Base-by-base conservation (phyloP, 2,888 invertebrate genomes). In the Phyllotreta striolata region DNA sequence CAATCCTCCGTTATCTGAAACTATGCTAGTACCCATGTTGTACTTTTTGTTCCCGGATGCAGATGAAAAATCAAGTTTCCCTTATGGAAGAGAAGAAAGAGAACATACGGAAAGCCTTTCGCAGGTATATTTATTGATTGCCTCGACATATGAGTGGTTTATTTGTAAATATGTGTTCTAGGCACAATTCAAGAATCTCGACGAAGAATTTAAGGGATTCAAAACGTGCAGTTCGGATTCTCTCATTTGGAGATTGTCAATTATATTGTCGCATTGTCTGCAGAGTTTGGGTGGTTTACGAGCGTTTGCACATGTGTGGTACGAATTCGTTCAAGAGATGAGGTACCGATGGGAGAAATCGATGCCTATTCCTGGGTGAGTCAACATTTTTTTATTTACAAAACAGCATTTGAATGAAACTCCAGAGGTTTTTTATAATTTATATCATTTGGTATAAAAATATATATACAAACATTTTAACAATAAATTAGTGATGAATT, bases 21-120 rank as follows among this genome's bases (percentile, higher is more conserved):
- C 90, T 37, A 83, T 91, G 67, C 81, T 96, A 40, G 88, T 90
- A 78, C 87, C 91, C 44, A 86, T 96, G 71, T 79, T 96, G 55
- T 90, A 91, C 77, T 95, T 90, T 80, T 82, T 96, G 24, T 96
- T 96, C 78, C 96, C 96, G 57, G 95, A 96, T 85, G 93, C 94
- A 61, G 89, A 91, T 70, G 86, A 88, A 62, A 85, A 87, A 64
- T 80, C 85, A 63, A 83, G 80, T 51, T 85, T 83, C 78, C 83
- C 84, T 1, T 89, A 89, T 76, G 80, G 82, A 44, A 77, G 81
- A 44, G 79, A 84, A 38, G 83, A 83, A 69, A 79, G 84, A 35
- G 72, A 72, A 14, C 49, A 60, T 10, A 8, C 46, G 10, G 68
- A 64, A 47, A 57, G 40, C 7, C 35, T 35, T 39, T 60, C 62